These are phyloP conservation scores for Troides aeacus DNA, from an alignment of 2,888 invertebrate genomes.

Conservation along the genomic window DNA sequence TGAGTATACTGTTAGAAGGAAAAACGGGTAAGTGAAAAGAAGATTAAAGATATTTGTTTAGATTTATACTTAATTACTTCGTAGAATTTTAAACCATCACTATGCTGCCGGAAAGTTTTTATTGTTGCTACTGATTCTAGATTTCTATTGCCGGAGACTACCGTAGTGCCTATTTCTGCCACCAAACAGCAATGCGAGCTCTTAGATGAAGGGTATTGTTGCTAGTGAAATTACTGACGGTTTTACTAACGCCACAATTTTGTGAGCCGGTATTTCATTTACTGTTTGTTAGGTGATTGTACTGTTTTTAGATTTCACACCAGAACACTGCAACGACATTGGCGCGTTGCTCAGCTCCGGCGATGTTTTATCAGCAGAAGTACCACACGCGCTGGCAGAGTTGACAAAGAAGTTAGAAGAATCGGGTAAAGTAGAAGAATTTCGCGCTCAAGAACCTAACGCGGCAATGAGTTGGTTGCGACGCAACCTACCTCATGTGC, in stretches of 20 bases:
- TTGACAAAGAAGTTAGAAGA: constrained; percentile 66
- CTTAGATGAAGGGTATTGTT: no score
- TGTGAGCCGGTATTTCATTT: no score
- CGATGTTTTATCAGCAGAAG: constrained; percentile 87
- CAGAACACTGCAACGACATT: constrained; percentile 85
- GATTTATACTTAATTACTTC: neutral
- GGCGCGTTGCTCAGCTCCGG: constrained; percentile 84
- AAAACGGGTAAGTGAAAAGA: constrained; percentile 56
- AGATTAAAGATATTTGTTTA: neutral
- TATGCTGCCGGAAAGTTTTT: neutral
- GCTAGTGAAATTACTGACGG: no score
- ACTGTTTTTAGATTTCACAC: constrained; percentile 77
- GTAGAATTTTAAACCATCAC: no score
- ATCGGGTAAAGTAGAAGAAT: constrained; percentile 69
- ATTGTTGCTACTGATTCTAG: neutral
- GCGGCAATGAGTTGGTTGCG: constrained; percentile 81
- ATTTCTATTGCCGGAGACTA: no score
- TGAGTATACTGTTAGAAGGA: constrained; percentile 76
- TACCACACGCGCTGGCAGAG: constrained; percentile 78
- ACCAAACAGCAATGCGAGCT: no score
- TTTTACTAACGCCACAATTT: no score
- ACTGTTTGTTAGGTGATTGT: no score
- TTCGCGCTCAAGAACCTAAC: constrained; percentile 67
- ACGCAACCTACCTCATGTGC: constrained; percentile 67
- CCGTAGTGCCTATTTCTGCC: no score